Evolutionary conservation across 2,888 invertebrate species (phyloP).

Genomic region (Dromius quadrimaculatus): DNA sequence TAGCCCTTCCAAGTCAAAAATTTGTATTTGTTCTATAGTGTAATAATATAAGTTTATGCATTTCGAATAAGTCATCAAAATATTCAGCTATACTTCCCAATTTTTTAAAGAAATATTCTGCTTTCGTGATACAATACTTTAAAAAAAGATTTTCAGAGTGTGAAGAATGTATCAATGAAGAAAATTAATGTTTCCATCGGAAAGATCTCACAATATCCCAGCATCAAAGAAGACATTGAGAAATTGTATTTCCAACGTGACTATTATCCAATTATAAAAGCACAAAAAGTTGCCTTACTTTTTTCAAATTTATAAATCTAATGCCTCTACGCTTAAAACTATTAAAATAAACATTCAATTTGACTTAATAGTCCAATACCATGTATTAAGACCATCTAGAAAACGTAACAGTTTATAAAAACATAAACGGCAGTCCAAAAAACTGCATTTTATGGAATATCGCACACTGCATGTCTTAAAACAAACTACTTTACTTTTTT

Average conservation of each 20-base stretch:
- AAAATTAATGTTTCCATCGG: neutral
- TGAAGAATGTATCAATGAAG: neutral
- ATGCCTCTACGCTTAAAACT: conserved; percentile 7
- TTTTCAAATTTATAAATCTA: conserved; percentile 19
- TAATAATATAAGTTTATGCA: too few species aligned
- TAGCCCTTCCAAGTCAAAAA: too few species aligned
- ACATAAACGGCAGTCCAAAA: conserved; percentile 11
- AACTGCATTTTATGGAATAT: conserved; percentile 26
- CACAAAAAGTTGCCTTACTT: conserved; percentile 6
- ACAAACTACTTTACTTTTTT: conserved; percentile 22
- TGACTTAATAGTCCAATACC: conserved; percentile 28
- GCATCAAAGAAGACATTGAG: conserved; percentile 15
- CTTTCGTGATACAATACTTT: too few species aligned
- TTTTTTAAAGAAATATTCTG: too few species aligned
- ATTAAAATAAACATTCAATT: conserved; percentile 30
- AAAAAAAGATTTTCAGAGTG: too few species aligned
- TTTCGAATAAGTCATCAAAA: too few species aligned
- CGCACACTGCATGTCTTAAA: conserved; percentile 22
- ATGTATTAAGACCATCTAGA: conserved; percentile 16
- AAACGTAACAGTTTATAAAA: conserved; percentile 10
- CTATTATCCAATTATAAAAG: conserved; percentile 18
- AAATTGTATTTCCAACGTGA: neutral
- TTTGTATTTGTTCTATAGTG: too few species aligned
- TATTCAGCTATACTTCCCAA: too few species aligned
- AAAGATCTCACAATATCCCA: neutral